phyloP scores from a whole-genome alignment of 2,888 invertebrate genomes.

The Brenthis ino region DNA sequence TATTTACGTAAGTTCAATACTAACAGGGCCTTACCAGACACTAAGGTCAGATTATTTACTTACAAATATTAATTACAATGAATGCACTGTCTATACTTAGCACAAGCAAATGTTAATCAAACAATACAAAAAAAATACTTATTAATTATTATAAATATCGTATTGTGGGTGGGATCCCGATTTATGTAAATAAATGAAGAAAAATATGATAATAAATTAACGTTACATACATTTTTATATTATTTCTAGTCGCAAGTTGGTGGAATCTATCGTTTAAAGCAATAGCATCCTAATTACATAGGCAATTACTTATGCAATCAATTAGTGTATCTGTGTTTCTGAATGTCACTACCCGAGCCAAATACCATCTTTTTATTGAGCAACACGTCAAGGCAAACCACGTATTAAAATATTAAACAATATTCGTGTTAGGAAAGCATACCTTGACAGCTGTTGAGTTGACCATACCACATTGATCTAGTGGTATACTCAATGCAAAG shows the following conservation, averaged over 20 bases:
- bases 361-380: slow-evolving; percentile 69
- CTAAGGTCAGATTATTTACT: slow-evolving; percentile 34
- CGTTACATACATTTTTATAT: neutral
- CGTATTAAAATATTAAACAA: slow-evolving; percentile 69
- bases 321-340: slow-evolving; percentile 56
- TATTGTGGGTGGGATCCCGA: too few relatives aligned
- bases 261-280: neutral
- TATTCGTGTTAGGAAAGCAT: slow-evolving; percentile 67
- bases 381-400: slow-evolving; percentile 71
- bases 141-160: too few relatives aligned
- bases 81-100: neutral
- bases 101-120: too few relatives aligned
- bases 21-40: slow-evolving; percentile 5
- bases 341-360: slow-evolving; percentile 51
- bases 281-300: slow-evolving; percentile 8
- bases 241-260: neutral
- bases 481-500: slow-evolving; percentile 55
- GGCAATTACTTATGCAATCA: slow-evolving; percentile 50
- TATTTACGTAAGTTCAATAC: too few relatives aligned
- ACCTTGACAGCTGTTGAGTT: slow-evolving; percentile 53
- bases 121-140: too few relatives aligned
- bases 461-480: slow-evolving; percentile 43
- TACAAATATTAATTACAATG: slow-evolving; percentile 25
- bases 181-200: neutral
- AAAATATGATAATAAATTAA: neutral